A percentile compares a stretch with the other conserved stretches of the same genome.
Evolutionary conservation across 2,888 invertebrate species (phyloP).

Genomic region (Tetheella fluctuosa): DNA sequence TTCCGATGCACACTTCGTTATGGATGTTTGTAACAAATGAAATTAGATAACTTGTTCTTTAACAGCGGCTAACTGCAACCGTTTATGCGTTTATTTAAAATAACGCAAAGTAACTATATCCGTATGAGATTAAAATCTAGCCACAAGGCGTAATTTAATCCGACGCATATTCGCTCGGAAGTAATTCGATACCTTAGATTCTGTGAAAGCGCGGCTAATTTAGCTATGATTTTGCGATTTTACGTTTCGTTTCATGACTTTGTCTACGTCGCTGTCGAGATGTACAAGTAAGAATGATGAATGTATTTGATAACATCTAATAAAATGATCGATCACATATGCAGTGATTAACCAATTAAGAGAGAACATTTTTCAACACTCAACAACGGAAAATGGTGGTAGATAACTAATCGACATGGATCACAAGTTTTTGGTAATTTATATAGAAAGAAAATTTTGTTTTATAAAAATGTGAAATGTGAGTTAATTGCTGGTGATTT

Average conservation of each 20-base stretch:
- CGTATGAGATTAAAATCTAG: constrained; percentile 9
- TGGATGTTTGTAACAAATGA: constrained; percentile 47
- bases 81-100: constrained; percentile 19
- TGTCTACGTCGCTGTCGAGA: background rate
- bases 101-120: constrained; percentile 8
- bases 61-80: constrained; percentile 13
- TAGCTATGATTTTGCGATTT: constrained; percentile 3
- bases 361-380: background rate
- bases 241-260: background rate
- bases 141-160: constrained; percentile 12
- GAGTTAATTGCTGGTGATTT: too few relatives aligned
- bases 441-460: too few relatives aligned
- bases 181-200: background rate
- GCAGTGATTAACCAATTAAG: background rate
- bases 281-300: background rate
- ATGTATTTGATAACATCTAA: background rate
- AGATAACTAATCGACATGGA: too few relatives aligned
- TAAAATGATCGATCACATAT: background rate
- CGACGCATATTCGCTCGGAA: background rate
- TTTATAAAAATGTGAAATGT: too few relatives aligned
- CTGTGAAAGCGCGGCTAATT: background rate
- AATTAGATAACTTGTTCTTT: constrained; percentile 43
- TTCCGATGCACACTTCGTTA: constrained; percentile 57
- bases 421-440: too few relatives aligned
- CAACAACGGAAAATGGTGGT: too few relatives aligned